Conservation (phyloP, 2,113 vertebrate genomes). For the Terrapene triunguis region DNA sequence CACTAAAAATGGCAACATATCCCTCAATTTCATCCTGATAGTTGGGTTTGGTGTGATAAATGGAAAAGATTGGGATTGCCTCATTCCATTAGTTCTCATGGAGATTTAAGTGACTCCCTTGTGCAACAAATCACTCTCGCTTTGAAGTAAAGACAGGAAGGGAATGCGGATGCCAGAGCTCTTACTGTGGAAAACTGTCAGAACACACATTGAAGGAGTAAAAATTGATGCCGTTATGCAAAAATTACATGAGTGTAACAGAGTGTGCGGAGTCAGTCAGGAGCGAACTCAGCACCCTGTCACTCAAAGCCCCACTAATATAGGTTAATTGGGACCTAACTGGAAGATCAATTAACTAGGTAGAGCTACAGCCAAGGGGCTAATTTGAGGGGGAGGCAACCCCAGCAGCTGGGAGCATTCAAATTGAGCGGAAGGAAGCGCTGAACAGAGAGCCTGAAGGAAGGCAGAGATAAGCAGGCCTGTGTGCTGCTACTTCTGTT, state of each 20-base stretch:
- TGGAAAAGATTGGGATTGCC: neutral
- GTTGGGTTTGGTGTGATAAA: neutral
- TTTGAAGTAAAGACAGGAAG: neutral
- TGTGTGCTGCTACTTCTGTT: neutral
- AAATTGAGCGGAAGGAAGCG: neutral
- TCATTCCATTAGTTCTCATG: neutral
- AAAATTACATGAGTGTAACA: neutral
- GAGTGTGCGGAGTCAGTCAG: neutral
- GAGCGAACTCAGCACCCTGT: neutral
- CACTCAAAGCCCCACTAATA: neutral
- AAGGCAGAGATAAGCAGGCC: too few species aligned
- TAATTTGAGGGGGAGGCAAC: neutral
- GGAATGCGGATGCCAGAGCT: neutral
- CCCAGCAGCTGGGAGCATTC: neutral
- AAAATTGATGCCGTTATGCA: neutral
- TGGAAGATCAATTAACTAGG: neutral
- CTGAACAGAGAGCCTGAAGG: neutral
- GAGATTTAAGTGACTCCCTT: neutral
- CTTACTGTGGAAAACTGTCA: neutral
- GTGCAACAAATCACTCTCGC: neutral
- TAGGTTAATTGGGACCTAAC: neutral
- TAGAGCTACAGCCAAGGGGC: neutral
- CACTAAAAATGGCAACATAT: neutral
- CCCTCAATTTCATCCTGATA: neutral
- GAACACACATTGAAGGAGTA: neutral